Base-by-base conservation (phyloP, 2,888 invertebrate genomes). In the Drosophila lutescens region DNA sequence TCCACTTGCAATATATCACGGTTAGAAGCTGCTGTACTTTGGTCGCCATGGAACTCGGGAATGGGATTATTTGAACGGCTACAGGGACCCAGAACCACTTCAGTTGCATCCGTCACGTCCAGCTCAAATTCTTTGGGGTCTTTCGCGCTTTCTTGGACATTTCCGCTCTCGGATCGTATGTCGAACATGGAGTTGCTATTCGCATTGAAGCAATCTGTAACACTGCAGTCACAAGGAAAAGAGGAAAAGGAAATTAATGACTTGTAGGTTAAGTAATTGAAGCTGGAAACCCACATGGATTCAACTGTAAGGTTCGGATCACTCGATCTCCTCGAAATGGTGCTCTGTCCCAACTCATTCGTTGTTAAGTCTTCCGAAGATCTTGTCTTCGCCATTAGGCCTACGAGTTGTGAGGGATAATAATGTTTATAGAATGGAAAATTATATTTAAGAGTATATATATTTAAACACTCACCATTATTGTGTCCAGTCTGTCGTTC, bases 361-460 rank as follows among this genome's bases (percentile, higher is more conserved):
- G 94, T 94, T 76, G 95, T 93, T 62, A 98, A 93, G 92, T 98
- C 96, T 76, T 97, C 97, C 91, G 96, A 97, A 0, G 97, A 97
- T 82, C 97, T 94, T 23, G 97, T 97, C 91, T 97, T 97, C 0
- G 95, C 95, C 95, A 96, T 95, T 70, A 94, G 91, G 66, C 94
- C 94, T 90, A n/a, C 13, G 1, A n/a, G 5, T 30, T 10, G 26
- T 30, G 5, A 2, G 0, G 1, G 12, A 32, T 8, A 47, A 43
- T n/a, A 6, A 10, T 10, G 13, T 40, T 26, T 26, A 26, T 5
- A 23, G 49, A 4, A 12, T 4, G 12, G 13, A 2, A 30, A 30
- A 30, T 30, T 2, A 13, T 10, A 13, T 44, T 23, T 20, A 23
- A 6, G 6, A 6, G 6, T 7, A 2, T 0, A 34, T 13, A 34